Base-by-base conservation (phyloP, 2,113 vertebrate genomes). In the Daphoenositta chrysoptera region DNA sequence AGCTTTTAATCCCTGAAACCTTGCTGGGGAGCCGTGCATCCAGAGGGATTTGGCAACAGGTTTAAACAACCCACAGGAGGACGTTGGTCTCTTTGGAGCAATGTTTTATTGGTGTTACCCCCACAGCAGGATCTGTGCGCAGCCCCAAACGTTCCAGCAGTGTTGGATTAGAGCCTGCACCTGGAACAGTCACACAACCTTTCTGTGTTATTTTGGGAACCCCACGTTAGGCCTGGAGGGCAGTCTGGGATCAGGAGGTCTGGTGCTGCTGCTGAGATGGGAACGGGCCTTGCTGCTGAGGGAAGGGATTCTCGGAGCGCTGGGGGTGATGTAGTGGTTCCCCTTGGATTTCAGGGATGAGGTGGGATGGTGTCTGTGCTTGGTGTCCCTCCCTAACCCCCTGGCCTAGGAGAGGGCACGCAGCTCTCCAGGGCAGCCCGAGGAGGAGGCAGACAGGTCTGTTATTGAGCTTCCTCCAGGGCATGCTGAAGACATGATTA, bases 51-150 rank as follows among this genome's bases (percentile, higher is more conserved):
- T 77, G 63, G 31, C 53, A 47, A 10, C 50, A 56, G 9, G 40
- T 87, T 58, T 37, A 58, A 91, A 65, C 21, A 58, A 60, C 7
- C 27, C 87, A 10, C 57, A 23, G 47, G 16, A 51, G 48, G 80
- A 53, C 14, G 0, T 0, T 10, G 50, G 15, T 90, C 17, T 92
- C 39, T 47, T 48, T 8, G 44, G 51, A 57, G 76, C 50, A 24
- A 6, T 30, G 15, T 77, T 97, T 97, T 96, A 96, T 96, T 97
- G 75, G 73, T 57, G 87, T 72, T 58, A 17, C 20, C 58, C 18
- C 16, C 33, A 39, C 16, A 30, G 66, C 61, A 87, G 37, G 30
- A 64, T 75, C 9, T 1, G 2, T 27, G 6, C 48, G 16, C 9
- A 14, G 54, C 39, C 42, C 78, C 66, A 63, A n/a, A 50, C 50